Base-by-base conservation (phyloP, 92 coral and sea anemone species). In the Ricordea florida region DNA sequence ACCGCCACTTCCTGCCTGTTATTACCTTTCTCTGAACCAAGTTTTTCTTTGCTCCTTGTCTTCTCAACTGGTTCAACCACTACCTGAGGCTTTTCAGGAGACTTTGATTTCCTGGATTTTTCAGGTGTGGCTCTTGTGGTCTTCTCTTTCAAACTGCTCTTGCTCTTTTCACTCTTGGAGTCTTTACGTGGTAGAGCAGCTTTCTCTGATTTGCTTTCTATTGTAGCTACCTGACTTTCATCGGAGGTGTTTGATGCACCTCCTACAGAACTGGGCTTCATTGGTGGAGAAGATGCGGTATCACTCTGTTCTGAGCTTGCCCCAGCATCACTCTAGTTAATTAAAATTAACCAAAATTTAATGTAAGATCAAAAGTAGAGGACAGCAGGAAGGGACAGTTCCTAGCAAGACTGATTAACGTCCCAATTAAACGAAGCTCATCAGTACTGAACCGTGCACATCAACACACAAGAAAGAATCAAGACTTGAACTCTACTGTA, bases 261-360 rank as follows among this genome's bases (percentile, higher is more conserved):
- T 30, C 66, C 26, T 0, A 53, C 51, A 38, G 77, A 38, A 4
- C 23, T 38, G 5, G 77, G 30, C 23, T 70, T 70, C n/a, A 27
- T 70, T 9, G 40, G 47, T 38, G 77, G 66, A 3, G 77, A 53
- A 16, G 65, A 70, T 7, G 84, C 29, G 32, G 52, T 70, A 29
- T 70, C 78, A 11, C 78, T 65, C 26, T 36, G 69, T 1, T 53
- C 84, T 35, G 77, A 46, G 10, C 67, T 49, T 41, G 77, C 53
- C 16, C 77, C 77, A 53, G 53, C 51, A 55, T 70, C 77, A 70
- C 77, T 70, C 77, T 70, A 65, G n/a, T n/a, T n/a, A n/a, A n/a
- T n/a, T n/a, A n/a, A n/a, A n/a, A n/a, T n/a, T n/a, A n/a, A n/a
- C n/a, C n/a, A n/a, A n/a, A n/a, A n/a, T n/a, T n/a, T n/a, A n/a